phyloP scores from a whole-genome alignment of 2,888 invertebrate species.

The Eugnorisma glareosa region DNA sequence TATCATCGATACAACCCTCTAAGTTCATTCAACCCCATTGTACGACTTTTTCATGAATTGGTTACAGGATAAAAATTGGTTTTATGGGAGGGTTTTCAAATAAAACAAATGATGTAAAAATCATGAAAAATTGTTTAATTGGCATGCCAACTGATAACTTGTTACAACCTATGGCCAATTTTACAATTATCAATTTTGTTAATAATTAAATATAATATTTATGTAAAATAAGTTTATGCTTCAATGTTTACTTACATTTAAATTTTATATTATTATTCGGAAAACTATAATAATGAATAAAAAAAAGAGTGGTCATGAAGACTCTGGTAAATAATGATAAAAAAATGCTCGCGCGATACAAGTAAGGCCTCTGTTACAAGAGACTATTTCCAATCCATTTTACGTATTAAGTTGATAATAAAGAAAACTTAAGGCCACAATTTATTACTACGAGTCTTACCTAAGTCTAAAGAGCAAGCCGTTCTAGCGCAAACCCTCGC shows the following conservation, averaged over 20 bases:
- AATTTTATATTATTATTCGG: conserved; percentile 90
- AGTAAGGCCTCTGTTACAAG: conserved; percentile 73
- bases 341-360: conserved; percentile 83
- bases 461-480: conserved; percentile 78
- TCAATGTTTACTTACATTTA: conserved; percentile 90
- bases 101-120: conserved; percentile 87
- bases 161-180: conserved; percentile 91
- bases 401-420: conserved; percentile 79
- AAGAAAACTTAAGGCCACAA: conserved; percentile 87
- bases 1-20: too few relatives aligned
- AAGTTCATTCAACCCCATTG: too few relatives aligned
- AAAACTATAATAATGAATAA: conserved; percentile 85
- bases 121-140: conserved; percentile 91
- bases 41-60: too few relatives aligned
- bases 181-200: conserved; percentile 91
- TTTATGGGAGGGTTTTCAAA: conserved; percentile 63
- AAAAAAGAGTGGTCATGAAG: conserved; percentile 81
- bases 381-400: conserved; percentile 70
- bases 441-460: conserved; percentile 86
- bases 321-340: conserved; percentile 86
- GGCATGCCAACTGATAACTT: conserved; percentile 90
- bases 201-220: conserved; percentile 91
- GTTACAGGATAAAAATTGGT: too few relatives aligned
- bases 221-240: conserved; percentile 90
- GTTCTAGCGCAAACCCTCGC: conserved; percentile 71